Conservation (phyloP, 2,888 invertebrate species). For the Branchipolynoe longqiensis region DNA sequence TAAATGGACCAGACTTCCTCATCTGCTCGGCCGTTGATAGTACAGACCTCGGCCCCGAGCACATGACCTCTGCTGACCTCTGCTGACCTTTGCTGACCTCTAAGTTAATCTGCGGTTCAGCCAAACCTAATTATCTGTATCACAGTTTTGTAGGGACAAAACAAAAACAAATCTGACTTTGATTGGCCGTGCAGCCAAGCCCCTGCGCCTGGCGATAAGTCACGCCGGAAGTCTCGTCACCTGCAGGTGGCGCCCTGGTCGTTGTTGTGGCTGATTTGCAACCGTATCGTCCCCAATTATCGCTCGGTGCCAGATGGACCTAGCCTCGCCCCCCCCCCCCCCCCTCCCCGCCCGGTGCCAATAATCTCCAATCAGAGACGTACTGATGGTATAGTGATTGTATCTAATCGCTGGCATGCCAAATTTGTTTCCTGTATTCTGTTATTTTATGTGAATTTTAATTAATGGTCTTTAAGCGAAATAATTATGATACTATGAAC, state of each 20-base stretch:
- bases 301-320: not conserved
- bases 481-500: too few species aligned
- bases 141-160: slow-evolving; percentile 8
- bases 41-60: not conserved
- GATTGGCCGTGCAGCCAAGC: slow-evolving; percentile 25
- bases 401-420: too few species aligned
- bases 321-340: not conserved
- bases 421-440: too few species aligned
- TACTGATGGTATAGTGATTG: too few species aligned
- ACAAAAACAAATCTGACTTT: slow-evolving; percentile 51
- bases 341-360: not conserved
- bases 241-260: slow-evolving; percentile 17
- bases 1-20: not conserved
- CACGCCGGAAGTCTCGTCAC: slow-evolving; percentile 27
- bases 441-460: too few species aligned
- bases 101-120: not conserved
- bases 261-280: not conserved
- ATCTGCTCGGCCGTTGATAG: not conserved
- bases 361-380: not conserved
- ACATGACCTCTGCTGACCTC: not conserved
- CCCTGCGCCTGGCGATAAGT: not conserved
- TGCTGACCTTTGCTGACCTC: not conserved
- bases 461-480: too few species aligned
- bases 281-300: not conserved
- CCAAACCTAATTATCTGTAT: slow-evolving; percentile 33